Conservation (phyloP, 2,888 invertebrate species). For the Andrena chrysosceles region DNA sequence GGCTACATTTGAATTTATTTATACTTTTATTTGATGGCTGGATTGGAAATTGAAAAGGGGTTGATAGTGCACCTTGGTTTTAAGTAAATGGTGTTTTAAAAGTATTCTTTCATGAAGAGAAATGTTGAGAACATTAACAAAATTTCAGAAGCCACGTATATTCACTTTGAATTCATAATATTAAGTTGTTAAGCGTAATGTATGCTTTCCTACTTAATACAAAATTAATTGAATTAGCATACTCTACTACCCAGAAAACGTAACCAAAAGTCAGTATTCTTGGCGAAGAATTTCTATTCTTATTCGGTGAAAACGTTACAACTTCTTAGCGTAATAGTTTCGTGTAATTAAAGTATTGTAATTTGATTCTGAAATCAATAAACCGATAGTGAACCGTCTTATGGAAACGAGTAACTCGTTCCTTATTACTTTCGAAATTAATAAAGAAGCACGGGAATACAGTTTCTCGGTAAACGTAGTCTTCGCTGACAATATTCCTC, state of each 20-base stretch:
- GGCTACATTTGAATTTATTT: too few species aligned
- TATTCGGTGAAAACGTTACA: not conserved
- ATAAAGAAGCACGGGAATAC: constrained; percentile 55
- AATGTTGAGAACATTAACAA: too few species aligned
- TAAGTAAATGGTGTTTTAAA: too few species aligned
- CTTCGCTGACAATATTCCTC: constrained; percentile 69
- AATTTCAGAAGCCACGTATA: too few species aligned
- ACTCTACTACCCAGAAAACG: not conserved
- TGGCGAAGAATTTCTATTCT: not conserved
- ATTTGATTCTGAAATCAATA: constrained; percentile 30
- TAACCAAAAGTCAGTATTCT: not conserved
- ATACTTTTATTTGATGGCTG: too few species aligned
- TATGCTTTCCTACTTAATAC: too few species aligned
- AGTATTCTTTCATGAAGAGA: too few species aligned
- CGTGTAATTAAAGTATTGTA: constrained; percentile 15
- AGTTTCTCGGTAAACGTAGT: constrained; percentile 58
- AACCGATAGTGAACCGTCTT: constrained; percentile 43
- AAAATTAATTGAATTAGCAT: not conserved
- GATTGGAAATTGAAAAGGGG: too few species aligned
- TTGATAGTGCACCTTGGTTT: too few species aligned
- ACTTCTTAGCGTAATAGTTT: not conserved
- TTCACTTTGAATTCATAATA: too few species aligned
- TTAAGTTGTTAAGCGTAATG: too few species aligned
- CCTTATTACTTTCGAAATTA: constrained; percentile 53
- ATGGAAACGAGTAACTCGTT: constrained; percentile 26